Percentiles rank a stretch among this genome's conserved stretches.
Evolutionary conservation across 2,888 invertebrate genomes (phyloP).

Genomic region (Leptogaster cylindrica): DNA sequence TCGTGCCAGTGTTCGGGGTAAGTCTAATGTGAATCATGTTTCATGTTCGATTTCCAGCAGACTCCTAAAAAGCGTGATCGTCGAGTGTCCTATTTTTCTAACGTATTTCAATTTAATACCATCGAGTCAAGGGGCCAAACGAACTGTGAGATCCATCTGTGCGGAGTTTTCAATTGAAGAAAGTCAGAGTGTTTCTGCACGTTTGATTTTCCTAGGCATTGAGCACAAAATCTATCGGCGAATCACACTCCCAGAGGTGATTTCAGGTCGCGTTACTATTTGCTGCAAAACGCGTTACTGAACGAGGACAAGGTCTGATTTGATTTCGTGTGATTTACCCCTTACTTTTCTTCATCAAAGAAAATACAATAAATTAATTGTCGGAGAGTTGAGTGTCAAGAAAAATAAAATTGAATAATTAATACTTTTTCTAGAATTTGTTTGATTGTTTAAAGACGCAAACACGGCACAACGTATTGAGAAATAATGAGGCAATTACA

Average conservation of each 20-base stretch:
- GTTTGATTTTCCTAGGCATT: slow-evolving; percentile 21
- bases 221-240: not conserved
- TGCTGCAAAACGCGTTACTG: not conserved
- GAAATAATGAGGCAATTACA: slow-evolving; percentile 23
- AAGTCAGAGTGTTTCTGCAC: slow-evolving; percentile 37
- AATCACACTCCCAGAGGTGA: slow-evolving; percentile 2
- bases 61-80: slow-evolving; percentile 30
- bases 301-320: slow-evolving; percentile 25
- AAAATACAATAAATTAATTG: slow-evolving; percentile 17
- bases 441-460: not conserved
- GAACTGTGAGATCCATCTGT: not conserved
- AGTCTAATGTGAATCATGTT: slow-evolving; percentile 35
- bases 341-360: not conserved
- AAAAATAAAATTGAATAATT: not conserved
- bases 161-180: slow-evolving; percentile 22
- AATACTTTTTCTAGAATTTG: no score
- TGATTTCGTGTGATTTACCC: slow-evolving; percentile 15
- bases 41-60: slow-evolving; percentile 24
- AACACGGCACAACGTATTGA: slow-evolving; percentile 17
- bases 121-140: slow-evolving; percentile 26
- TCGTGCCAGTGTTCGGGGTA: slow-evolving; percentile 26
- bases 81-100: slow-evolving; percentile 27
- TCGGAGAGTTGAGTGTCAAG: slow-evolving; percentile 28
- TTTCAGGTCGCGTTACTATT: slow-evolving; percentile 25
- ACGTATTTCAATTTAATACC: slow-evolving; percentile 23